Evolutionary conservation across 1,140 invertebrate species (phyloP).

Genomic region (Hyles vespertilio): DNA sequence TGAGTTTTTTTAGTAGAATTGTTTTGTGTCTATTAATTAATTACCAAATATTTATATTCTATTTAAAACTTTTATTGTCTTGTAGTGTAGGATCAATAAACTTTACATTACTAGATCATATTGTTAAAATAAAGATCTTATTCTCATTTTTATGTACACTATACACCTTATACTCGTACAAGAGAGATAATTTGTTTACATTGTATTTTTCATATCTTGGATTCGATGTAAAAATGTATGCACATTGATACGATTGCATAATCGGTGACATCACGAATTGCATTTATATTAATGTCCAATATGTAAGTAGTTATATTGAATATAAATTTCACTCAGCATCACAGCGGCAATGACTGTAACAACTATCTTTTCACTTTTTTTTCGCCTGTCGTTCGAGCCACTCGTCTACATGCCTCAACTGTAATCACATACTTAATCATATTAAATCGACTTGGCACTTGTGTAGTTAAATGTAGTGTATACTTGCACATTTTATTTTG

Average conservation of each 20-base stretch:
- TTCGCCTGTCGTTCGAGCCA: conserved; percentile 49
- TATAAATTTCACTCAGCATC: conserved; percentile 58
- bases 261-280: conserved; percentile 4
- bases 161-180: too few species aligned
- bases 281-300: conserved; percentile 3
- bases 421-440: conserved; percentile 49
- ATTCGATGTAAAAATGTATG: too few species aligned
- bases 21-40: too few species aligned
- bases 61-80: too few species aligned
- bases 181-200: too few species aligned
- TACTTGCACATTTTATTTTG: conserved; percentile 19
- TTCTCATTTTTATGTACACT: too few species aligned
- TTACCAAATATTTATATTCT: too few species aligned
- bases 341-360: conserved; percentile 33
- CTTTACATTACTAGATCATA: too few species aligned
- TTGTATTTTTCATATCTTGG: too few species aligned
- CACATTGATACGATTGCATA: neutral
- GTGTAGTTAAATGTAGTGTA: conserved; percentile 22
- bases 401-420: conserved; percentile 41
- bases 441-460: conserved; percentile 36
- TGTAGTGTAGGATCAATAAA: too few species aligned
- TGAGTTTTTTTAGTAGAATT: too few species aligned
- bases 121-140: too few species aligned
- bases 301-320: conserved; percentile 11
- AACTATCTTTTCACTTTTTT: conserved; percentile 69